Percentiles rank a stretch among this genome's conserved stretches.
These are phyloP conservation scores for Malthinus flaveolus DNA, from an alignment of 2,888 invertebrate genomes.

Conservation along the genomic window DNA sequence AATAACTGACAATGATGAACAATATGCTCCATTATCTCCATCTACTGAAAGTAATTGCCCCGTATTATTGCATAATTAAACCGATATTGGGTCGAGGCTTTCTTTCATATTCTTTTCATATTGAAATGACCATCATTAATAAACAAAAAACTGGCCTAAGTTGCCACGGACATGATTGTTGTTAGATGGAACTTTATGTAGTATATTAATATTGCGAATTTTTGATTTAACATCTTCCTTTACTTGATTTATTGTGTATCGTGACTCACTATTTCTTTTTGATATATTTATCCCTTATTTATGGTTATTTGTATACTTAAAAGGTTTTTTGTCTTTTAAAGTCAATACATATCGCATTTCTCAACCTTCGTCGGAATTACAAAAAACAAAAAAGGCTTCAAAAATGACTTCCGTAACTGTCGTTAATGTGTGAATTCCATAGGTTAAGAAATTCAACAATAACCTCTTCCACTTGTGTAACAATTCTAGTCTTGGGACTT, in stretches of 20 bases:
- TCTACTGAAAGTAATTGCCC: constrained; percentile 38
- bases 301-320: constrained; percentile 28
- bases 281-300: constrained; percentile 30
- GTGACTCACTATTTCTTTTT: constrained; percentile 28
- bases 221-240: constrained; percentile 25
- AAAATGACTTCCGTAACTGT: no score
- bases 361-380: background rate
- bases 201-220: constrained; percentile 32
- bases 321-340: constrained; percentile 30
- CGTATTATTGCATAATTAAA: constrained; percentile 45
- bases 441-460: no score
- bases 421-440: no score
- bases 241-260: constrained; percentile 33
- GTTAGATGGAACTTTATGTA: constrained; percentile 16
- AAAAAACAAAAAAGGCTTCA: no score
- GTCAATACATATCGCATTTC: constrained; percentile 10
- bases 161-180: constrained; percentile 11
- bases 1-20: constrained; percentile 16
- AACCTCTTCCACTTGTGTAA: no score
- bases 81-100: constrained; percentile 35
- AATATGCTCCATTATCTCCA: constrained; percentile 14
- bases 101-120: constrained; percentile 48
- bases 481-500: no score
- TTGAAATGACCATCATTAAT: constrained; percentile 42
- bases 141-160: constrained; percentile 19